phyloP scores from a whole-genome alignment of 2,888 invertebrate genomes.

The Eupithecia tripunctaria region DNA sequence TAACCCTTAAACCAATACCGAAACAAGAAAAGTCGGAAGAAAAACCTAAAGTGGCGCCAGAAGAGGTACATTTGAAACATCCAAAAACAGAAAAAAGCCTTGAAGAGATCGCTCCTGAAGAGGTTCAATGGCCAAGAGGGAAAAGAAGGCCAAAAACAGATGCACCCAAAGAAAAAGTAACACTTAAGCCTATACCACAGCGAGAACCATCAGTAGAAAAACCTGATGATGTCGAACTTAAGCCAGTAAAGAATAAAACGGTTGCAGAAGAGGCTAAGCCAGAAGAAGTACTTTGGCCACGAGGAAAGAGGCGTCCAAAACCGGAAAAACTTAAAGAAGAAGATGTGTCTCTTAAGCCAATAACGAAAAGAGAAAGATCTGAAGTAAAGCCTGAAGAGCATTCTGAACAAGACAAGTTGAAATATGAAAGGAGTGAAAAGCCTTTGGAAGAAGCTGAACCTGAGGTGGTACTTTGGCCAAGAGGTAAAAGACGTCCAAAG shows the following conservation, averaged over 20 bases:
- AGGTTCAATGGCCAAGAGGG: constrained; percentile 43
- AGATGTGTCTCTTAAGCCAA: constrained; percentile 60
- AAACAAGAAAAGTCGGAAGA: constrained; percentile 56
- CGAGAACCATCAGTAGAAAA: constrained; percentile 54
- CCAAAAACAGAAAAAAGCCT: constrained; percentile 55
- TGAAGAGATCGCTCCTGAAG: constrained; percentile 57
- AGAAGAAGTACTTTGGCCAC: constrained; percentile 65
- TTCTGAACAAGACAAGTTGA: constrained; percentile 53
- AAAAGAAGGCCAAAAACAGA: constrained; percentile 50
- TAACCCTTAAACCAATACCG: constrained; percentile 65
- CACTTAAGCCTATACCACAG: constrained; percentile 67
- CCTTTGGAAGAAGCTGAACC: constrained; percentile 56
- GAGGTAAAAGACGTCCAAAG: constrained; percentile 58
- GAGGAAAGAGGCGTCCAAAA: constrained; percentile 63
- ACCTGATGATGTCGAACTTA: constrained; percentile 61
- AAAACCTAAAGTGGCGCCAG: constrained; percentile 50
- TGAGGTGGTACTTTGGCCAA: constrained; percentile 55
- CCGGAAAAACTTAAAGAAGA: constrained; percentile 69
- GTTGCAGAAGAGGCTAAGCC: constrained; percentile 59
- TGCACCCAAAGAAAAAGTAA: constrained; percentile 57
- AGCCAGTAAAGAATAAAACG: constrained; percentile 56
- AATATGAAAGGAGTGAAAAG: constrained; percentile 46
- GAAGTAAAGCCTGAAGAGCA: constrained; percentile 71
- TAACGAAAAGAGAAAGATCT: constrained; percentile 53
- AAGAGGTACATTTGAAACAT: constrained; percentile 17